Percentiles rank a stretch among this genome's conserved stretches.
Evolutionary conservation across 2,888 invertebrate genomes (phyloP).

Genomic region (Amiota mariae): DNA sequence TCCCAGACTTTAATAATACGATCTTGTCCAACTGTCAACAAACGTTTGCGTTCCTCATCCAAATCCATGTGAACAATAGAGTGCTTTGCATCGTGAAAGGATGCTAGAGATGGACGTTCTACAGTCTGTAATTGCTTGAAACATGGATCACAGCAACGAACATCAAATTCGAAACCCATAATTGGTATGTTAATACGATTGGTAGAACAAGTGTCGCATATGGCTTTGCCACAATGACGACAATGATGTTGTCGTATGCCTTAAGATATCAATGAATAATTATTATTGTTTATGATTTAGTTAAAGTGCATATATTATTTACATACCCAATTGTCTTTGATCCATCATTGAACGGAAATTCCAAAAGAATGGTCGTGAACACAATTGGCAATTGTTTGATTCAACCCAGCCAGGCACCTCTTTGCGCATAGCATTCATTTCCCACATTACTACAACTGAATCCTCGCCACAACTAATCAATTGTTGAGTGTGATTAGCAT

Average conservation of each 20-base stretch:
- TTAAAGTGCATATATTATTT: not conserved
- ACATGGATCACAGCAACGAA: constrained; percentile 95
- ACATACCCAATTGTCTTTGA: constrained; percentile 85
- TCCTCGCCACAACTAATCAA: constrained; percentile 93
- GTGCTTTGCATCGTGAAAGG: constrained; percentile 96
- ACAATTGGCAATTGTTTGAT: constrained; percentile 94
- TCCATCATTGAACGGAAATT: constrained; percentile 99
- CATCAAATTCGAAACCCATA: constrained; percentile 98
- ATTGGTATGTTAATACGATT: constrained; percentile 91
- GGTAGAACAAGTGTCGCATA: constrained; percentile 93
- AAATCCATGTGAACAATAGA: constrained; percentile 90
- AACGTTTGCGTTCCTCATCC: constrained; percentile 89
- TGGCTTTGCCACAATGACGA: constrained; percentile 94
- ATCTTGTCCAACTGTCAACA: constrained; percentile 96
- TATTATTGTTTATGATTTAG: not conserved
- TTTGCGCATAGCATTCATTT: constrained; percentile 89
- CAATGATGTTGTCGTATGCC: constrained; percentile 91
- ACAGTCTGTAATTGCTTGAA: constrained; percentile 86
- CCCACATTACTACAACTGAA: constrained; percentile 94
- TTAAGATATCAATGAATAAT: constrained; percentile 36
- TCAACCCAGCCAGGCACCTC: constrained; percentile 98
- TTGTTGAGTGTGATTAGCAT: constrained; percentile 85
- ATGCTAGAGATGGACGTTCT: constrained; percentile 94
- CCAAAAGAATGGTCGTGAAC: constrained; percentile 98
- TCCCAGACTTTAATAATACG: constrained; percentile 96